Conservation (phyloP, 2,113 vertebrate genomes). For the Onychostruthus taczanowskii region DNA sequence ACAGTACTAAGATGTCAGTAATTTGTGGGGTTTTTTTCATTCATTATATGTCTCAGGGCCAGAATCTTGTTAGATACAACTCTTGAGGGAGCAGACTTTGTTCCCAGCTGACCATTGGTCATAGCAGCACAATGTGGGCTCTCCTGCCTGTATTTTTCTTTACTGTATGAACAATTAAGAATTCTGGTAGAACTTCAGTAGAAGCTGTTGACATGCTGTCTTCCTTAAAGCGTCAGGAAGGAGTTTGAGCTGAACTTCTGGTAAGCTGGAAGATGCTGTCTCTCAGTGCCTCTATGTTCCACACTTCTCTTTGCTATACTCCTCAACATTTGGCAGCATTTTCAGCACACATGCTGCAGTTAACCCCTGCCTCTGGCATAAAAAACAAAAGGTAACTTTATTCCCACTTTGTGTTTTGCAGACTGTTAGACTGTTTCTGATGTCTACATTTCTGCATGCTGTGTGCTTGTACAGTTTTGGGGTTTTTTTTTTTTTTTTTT, state of each 20-base stretch:
- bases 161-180: not conserved
- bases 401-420: not conserved
- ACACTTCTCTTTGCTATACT: not conserved
- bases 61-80: not conserved
- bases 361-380: not conserved
- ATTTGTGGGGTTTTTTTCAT: not conserved
- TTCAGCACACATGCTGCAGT: conserved; percentile 15
- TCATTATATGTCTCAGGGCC: not conserved
- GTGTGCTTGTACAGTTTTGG: not conserved
- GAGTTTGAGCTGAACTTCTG: conserved; percentile 11
- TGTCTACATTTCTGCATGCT: not conserved
- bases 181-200: not conserved
- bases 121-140: not conserved
- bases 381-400: not conserved
- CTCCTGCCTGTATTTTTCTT: not conserved
- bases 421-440: not conserved
- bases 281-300: conserved; percentile 34
- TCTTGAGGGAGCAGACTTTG: not conserved
- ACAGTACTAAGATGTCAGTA: not conserved
- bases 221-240: conserved; percentile 1
- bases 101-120: not conserved
- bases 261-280: conserved; percentile 32
- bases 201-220: not conserved
- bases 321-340: conserved; percentile 15
- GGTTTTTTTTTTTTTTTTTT: not conserved